Conservation (phyloP, 2,797 vertebrate genomes). For the Ctenopoma kingsleyae region DNA sequence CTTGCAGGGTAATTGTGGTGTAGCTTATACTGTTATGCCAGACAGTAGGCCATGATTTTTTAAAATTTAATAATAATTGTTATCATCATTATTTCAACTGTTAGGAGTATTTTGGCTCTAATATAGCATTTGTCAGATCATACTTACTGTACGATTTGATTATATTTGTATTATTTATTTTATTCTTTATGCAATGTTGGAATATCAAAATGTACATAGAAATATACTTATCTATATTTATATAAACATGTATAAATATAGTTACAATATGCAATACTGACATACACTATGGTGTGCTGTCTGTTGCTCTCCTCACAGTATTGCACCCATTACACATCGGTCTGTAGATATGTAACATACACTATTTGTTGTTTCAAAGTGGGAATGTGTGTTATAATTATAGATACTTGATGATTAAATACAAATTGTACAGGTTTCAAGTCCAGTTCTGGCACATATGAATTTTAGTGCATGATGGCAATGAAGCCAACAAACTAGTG, state of each 20-base stretch:
- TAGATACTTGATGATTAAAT: conserved; percentile 88
- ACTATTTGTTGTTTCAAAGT: conserved; percentile 80
- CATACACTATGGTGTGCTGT: conserved; percentile 80
- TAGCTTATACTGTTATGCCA: conserved; percentile 90
- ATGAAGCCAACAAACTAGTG: conserved; percentile 69
- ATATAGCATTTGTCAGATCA: conserved; percentile 85
- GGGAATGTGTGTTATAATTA: conserved; percentile 83
- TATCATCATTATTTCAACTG: conserved; percentile 79
- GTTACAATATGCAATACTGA: conserved; percentile 84
- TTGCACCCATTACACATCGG: conserved; percentile 79
- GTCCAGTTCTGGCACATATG: conserved; percentile 87
- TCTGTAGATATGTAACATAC: conserved; percentile 90
- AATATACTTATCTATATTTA: conserved; percentile 88
- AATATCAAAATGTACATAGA: conserved; percentile 89
- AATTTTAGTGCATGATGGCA: conserved; percentile 77
- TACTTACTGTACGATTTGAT: conserved; percentile 83
- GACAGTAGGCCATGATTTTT: conserved; percentile 76
- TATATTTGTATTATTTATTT: conserved; percentile 90
- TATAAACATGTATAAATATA: conserved; percentile 88
- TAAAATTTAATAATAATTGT: conserved; percentile 72
- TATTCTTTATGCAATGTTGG: conserved; percentile 87
- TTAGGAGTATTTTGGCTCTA: conserved; percentile 83
- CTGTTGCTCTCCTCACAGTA: conserved; percentile 77
- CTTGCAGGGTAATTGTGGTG: conserved; percentile 90
- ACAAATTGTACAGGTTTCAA: conserved; percentile 86